Conservation (phyloP, 1,140 invertebrate species). For the Rhagoletis pomonella region DNA sequence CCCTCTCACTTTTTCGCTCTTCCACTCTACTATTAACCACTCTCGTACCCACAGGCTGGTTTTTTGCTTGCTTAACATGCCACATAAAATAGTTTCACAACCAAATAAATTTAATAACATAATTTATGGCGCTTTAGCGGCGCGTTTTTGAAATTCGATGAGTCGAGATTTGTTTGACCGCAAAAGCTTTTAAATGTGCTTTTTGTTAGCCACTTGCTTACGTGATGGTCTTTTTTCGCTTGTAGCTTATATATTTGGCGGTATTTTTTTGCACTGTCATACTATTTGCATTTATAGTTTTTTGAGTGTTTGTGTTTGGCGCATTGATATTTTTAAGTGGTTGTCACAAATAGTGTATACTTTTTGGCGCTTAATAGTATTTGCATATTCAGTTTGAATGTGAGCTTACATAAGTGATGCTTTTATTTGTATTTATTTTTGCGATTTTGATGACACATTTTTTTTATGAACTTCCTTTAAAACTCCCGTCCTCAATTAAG, state of each 20-base stretch:
- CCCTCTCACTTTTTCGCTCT: background rate
- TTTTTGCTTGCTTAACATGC: constrained; percentile 1
- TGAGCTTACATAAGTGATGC: too few species aligned
- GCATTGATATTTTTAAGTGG: background rate
- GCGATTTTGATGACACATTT: too few species aligned
- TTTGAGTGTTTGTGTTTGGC: too few species aligned
- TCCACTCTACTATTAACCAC: background rate
- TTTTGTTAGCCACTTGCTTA: background rate
- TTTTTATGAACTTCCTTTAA: too few species aligned
- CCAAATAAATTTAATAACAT: constrained; percentile 48
- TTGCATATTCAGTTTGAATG: background rate
- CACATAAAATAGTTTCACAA: constrained; percentile 12
- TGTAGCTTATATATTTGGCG: background rate
- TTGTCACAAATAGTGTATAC: constrained; percentile 20
- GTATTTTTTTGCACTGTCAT: background rate
- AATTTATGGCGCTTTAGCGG: constrained; percentile 44
- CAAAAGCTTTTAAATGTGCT: constrained; percentile 43
- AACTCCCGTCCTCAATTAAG: too few species aligned
- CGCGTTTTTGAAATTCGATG: constrained; percentile 50
- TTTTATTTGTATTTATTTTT: too few species aligned
- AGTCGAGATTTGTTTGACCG: constrained; percentile 44
- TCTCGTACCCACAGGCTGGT: background rate
- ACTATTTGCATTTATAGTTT: too few species aligned
- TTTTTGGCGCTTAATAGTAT: constrained; percentile 22
- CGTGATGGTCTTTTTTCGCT: background rate